These are phyloP conservation scores for Ephialtes manifestator DNA, from an alignment of 2,888 invertebrate genomes.

Conservation along the genomic window DNA sequence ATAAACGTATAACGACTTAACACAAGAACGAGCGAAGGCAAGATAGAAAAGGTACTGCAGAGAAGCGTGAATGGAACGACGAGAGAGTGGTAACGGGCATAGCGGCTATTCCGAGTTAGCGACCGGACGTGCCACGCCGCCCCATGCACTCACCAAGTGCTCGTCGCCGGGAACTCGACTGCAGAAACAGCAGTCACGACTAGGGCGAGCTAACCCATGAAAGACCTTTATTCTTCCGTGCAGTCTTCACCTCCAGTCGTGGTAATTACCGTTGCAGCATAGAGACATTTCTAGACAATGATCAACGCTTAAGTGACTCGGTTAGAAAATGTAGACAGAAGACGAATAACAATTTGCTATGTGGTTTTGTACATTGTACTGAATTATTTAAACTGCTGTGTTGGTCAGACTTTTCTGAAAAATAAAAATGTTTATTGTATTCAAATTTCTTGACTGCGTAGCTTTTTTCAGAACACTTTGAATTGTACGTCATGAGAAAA, in stretches of 20 bases:
- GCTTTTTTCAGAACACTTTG: too few species aligned
- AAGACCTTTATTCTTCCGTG: slow-evolving; percentile 57
- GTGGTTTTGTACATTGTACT: not conserved
- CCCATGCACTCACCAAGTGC: slow-evolving; percentile 50
- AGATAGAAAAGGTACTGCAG: slow-evolving; percentile 17
- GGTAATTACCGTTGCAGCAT: slow-evolving; percentile 54
- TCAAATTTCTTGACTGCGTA: too few species aligned
- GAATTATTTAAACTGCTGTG: not conserved
- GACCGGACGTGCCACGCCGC: slow-evolving; percentile 53
- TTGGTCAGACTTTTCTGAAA: too few species aligned
- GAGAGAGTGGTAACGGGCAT: slow-evolving; percentile 55
- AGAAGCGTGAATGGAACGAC: slow-evolving; percentile 36
- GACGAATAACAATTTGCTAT: not conserved
- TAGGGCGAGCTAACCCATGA: slow-evolving; percentile 6
- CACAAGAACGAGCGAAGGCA: slow-evolving; percentile 29
- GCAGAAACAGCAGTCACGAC: slow-evolving; percentile 22
- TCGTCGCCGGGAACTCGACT: slow-evolving; percentile 28
- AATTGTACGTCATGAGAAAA: too few species aligned
- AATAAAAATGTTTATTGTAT: too few species aligned
- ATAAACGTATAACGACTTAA: slow-evolving; percentile 58
- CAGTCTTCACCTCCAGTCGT: slow-evolving; percentile 29
- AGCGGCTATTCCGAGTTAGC: slow-evolving; percentile 64
- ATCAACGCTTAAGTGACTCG: slow-evolving; percentile 39
- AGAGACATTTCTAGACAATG: slow-evolving; percentile 37
- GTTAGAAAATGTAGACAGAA: slow-evolving; percentile 36